These are phyloP conservation scores for Scylla paramamosain DNA, from an alignment of 1,140 invertebrate species.

Conservation along the genomic window DNA sequence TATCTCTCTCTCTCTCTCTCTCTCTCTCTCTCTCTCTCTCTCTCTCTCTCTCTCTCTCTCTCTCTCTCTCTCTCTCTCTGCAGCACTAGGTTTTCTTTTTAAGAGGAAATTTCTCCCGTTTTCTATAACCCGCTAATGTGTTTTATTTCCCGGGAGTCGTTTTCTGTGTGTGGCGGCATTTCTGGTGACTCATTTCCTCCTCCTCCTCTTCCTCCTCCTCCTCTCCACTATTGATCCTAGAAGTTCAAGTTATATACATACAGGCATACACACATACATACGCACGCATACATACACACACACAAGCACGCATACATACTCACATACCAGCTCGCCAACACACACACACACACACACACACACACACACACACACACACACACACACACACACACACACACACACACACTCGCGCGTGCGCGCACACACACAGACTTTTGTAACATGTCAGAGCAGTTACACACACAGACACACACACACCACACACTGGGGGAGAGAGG, in stretches of 20 bases:
- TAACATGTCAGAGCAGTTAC: neutral
- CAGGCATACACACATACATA: neutral
- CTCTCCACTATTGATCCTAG: neutral
- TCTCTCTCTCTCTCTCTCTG: no score
- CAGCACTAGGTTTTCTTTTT: neutral
- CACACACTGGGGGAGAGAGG: neutral
- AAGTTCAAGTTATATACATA: neutral
- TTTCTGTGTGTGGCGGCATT: neutral
- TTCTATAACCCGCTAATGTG: neutral
- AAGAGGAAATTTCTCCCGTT: neutral
- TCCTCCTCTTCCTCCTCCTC: slow-evolving; percentile 18
- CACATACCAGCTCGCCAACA: neutral
- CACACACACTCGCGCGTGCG: neutral
- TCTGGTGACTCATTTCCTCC: slow-evolving; percentile 5
- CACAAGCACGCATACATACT: neutral
- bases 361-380: neutral
- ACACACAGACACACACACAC: neutral
- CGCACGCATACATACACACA: neutral
- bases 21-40: no score
- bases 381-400: neutral
- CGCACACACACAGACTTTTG: neutral
- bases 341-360: neutral
- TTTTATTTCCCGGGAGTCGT: neutral
- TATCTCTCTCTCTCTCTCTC: no score
- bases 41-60: no score